Evolutionary conservation across 2,888 invertebrate genomes (phyloP).

Genomic region (Brachyopa scutellaris): DNA sequence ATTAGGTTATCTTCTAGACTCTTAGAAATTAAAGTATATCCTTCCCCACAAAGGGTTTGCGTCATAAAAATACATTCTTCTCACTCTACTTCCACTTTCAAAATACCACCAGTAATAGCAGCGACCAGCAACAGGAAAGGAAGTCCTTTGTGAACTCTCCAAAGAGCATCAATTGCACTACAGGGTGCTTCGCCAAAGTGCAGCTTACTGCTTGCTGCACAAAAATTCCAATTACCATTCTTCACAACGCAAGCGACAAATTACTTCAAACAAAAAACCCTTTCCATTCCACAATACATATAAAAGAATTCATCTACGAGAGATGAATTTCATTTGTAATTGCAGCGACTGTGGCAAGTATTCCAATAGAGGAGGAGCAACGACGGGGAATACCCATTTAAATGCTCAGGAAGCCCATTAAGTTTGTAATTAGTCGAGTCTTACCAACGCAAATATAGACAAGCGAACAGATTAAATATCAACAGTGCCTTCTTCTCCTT

Average conservation of each 20-base stretch:
- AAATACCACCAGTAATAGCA: neutral
- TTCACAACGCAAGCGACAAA: slow-evolving; percentile 16
- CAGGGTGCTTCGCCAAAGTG: slow-evolving; percentile 6
- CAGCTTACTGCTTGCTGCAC: neutral
- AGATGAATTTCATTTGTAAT: too few species aligned
- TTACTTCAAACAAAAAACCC: slow-evolving; percentile 9
- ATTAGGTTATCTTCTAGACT: too few species aligned
- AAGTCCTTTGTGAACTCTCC: neutral
- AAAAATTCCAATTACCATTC: neutral
- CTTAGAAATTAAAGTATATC: too few species aligned
- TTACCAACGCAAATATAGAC: too few species aligned
- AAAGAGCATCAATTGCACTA: neutral
- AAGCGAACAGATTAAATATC: neutral
- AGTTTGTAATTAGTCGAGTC: slow-evolving; percentile 30
- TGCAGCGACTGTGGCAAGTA: slow-evolving; percentile 1
- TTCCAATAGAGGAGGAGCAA: too few species aligned
- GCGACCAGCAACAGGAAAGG: neutral
- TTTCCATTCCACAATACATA: too few species aligned
- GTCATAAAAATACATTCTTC: too few species aligned
- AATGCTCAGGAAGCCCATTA: slow-evolving; percentile 10
- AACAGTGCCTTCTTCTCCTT: neutral
- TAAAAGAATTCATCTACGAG: too few species aligned
- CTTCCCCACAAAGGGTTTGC: too few species aligned
- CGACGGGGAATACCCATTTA: neutral
- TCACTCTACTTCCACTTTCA: too few species aligned